A percentile compares a stretch with the other conserved stretches of the same genome.
Conservation (phyloP, 2,888 invertebrate species). For the Tanypteryx hageni region DNA sequence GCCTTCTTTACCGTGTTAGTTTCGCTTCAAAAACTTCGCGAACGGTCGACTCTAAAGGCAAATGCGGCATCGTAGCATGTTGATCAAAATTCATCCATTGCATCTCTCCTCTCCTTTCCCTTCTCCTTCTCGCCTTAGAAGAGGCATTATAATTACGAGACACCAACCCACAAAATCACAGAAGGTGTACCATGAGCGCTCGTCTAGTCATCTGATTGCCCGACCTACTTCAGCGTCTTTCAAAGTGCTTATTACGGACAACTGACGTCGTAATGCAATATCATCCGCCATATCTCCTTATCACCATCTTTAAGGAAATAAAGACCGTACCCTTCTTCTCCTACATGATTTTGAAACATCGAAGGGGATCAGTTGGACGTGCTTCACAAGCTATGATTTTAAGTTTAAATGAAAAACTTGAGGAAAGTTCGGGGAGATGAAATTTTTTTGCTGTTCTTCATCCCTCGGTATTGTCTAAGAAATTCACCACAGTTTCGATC, state of each 20-base stretch:
- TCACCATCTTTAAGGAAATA: background rate
- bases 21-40: background rate
- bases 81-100: background rate
- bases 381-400: too few relatives aligned
- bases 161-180: background rate
- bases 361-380: too few relatives aligned
- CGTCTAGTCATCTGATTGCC: background rate
- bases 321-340: background rate
- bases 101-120: background rate
- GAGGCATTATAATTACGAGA: background rate
- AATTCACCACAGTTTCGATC: too few relatives aligned
- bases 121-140: background rate
- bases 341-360: background rate
- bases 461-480: too few relatives aligned
- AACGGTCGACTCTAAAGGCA: background rate
- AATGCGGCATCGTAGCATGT: background rate
- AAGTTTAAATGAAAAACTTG: too few relatives aligned
- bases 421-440: too few relatives aligned
- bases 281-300: too few relatives aligned
- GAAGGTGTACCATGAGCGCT: background rate
- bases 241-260: too few relatives aligned
- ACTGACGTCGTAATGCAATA: background rate
- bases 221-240: background rate
- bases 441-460: too few relatives aligned
- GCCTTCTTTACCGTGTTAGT: conserved; percentile 3